These are phyloP conservation scores for Acropora tenuis DNA, from an alignment of 64 coral and sea anemone species.

Conservation along the genomic window DNA sequence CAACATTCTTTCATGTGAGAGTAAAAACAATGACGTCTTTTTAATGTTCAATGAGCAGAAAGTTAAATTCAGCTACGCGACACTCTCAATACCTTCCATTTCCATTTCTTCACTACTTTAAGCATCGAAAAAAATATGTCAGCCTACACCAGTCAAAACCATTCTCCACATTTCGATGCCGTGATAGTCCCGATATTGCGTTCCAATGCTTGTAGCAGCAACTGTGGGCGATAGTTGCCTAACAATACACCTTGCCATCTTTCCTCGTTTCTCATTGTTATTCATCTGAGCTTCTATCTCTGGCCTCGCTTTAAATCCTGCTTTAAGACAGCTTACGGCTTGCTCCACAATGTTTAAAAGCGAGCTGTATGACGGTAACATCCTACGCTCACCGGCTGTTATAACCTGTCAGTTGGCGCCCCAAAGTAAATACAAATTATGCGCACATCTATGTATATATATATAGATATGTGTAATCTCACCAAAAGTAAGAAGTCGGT, in stretches of 20 bases:
- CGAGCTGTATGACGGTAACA: not conserved
- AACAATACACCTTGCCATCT: not conserved
- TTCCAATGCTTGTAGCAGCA: not conserved
- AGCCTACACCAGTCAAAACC: not conserved
- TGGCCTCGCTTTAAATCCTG: not conserved
- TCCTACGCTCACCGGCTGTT: too few species aligned
- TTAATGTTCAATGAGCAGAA: too few species aligned
- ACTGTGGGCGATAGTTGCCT: not conserved
- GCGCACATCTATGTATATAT: not conserved
- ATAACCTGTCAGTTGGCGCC: conserved; percentile 1
- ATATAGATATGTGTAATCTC: not conserved
- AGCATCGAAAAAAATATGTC: too few species aligned
- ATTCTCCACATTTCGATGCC: not conserved
- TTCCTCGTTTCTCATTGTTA: not conserved
- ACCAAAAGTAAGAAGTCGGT: not conserved
- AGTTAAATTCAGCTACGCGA: too few species aligned
- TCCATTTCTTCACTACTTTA: too few species aligned
- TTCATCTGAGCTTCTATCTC: not conserved
- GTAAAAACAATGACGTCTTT: too few species aligned
- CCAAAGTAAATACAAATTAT: conserved; percentile 25
- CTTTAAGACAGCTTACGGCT: not conserved
- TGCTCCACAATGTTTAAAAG: not conserved
- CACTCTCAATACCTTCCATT: too few species aligned
- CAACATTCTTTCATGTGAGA: too few species aligned
- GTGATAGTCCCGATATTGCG: not conserved